Evolutionary conservation across 2,113 vertebrate species (phyloP).

Genomic region (Salvator merianae): DNA sequence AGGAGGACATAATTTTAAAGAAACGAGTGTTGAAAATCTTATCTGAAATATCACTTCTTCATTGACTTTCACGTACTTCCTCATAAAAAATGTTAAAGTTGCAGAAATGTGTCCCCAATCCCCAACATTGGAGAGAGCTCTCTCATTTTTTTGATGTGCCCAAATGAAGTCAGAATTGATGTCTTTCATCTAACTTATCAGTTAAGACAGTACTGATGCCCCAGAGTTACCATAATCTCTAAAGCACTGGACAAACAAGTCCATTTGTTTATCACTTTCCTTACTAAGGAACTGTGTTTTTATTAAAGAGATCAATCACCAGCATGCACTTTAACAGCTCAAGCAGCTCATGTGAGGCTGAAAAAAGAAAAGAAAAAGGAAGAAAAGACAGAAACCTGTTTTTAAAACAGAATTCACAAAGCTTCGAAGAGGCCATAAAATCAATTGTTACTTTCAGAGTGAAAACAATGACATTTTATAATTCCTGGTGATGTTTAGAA

Average conservation of each 20-base stretch:
- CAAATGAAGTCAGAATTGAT: conserved; percentile 74
- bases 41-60: conserved; percentile 16
- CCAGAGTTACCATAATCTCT: conserved; percentile 70
- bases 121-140: conserved; percentile 69
- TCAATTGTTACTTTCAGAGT: conserved; percentile 65
- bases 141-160: conserved; percentile 58
- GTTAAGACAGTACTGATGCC: conserved; percentile 72
- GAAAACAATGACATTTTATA: conserved; percentile 38
- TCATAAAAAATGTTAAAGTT: conserved; percentile 58
- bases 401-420: conserved; percentile 64
- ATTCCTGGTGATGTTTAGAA: conserved; percentile 53
- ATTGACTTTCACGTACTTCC: conserved; percentile 55
- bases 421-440: conserved; percentile 61
- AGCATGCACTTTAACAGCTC: conserved; percentile 75
- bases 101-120: conserved; percentile 69
- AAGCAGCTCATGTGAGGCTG: conserved; percentile 48
- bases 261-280: conserved; percentile 80
- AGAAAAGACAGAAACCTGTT: conserved; percentile 44
- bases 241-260: conserved; percentile 77
- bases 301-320: conserved; percentile 88
- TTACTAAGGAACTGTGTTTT: conserved; percentile 76
- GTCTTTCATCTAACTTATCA: conserved; percentile 78
- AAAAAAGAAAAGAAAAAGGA: neutral
- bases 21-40: neutral
- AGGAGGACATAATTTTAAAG: too few species aligned